A percentile compares a stretch with the other conserved stretches of the same genome.
Evolutionary conservation across 2,113 vertebrate genomes (phyloP).

Genomic region (Oceanites oceanicus): DNA sequence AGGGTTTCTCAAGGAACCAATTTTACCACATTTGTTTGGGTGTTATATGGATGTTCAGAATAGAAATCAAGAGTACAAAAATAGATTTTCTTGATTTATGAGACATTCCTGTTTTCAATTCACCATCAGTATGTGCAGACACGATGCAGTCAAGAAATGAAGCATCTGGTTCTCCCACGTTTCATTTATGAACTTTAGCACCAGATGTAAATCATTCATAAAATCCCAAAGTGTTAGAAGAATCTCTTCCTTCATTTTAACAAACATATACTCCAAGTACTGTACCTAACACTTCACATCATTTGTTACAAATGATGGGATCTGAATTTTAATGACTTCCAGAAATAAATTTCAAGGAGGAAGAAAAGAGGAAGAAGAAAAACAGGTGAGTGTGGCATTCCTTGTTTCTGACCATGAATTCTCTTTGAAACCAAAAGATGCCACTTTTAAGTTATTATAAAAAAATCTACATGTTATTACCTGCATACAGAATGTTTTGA

Average conservation of each 20-base stretch:
- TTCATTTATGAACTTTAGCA: slow-evolving; percentile 80
- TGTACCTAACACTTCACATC: slow-evolving; percentile 60
- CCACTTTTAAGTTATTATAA: slow-evolving; percentile 5
- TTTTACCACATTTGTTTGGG: slow-evolving; percentile 71
- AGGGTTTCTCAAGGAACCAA: slow-evolving; percentile 69
- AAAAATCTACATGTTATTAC: slow-evolving; percentile 27
- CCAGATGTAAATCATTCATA: slow-evolving; percentile 83
- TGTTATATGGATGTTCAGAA: slow-evolving; percentile 68
- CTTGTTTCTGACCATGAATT: neutral
- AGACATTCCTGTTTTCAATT: slow-evolving; percentile 71
- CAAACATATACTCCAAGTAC: slow-evolving; percentile 69
- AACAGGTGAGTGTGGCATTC: slow-evolving; percentile 22
- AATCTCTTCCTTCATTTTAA: slow-evolving; percentile 67
- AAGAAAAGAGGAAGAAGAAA: neutral
- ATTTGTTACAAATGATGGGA: slow-evolving; percentile 66
- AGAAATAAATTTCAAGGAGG: slow-evolving; percentile 58
- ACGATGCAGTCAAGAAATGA: slow-evolving; percentile 67
- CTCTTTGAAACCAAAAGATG: slow-evolving; percentile 42
- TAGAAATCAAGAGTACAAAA: slow-evolving; percentile 75
- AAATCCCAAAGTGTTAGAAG: slow-evolving; percentile 74
- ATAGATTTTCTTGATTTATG: slow-evolving; percentile 76
- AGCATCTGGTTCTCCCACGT: slow-evolving; percentile 77
- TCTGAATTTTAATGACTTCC: slow-evolving; percentile 67
- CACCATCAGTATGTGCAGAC: slow-evolving; percentile 78
- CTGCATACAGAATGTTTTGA: neutral